Evolutionary conservation across 2,113 vertebrate genomes (phyloP), one percentile per base, ranked within the genome.

Genomic region (Silurus asotus): DNA sequence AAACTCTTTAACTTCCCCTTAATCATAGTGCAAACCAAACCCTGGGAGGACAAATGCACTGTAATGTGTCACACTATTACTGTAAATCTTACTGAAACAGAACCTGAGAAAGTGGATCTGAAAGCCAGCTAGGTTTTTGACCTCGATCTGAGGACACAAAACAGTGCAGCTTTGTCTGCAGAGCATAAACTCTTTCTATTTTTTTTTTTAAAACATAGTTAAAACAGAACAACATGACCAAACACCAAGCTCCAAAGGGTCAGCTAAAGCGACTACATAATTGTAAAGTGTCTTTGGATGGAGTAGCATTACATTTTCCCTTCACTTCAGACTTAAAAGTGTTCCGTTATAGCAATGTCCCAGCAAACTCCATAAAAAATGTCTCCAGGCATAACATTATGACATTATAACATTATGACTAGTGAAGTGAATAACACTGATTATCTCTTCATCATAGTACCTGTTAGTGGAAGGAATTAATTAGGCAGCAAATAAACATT

Each of bases 151-250:
- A 23, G 6, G 37, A 58, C 5, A 15, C 64, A 81, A 15, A 11
- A 62, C 79, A 64, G n/a, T 59, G 28, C 67, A 83, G 53, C 28
- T 72, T 23, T n/a, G 55, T 61, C 28, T 49, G 59, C 79, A 64
- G 25, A 61, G 55, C 53, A 23, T 7, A 37, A 69, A 28, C 15
- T 13, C 37, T 37, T 37, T 37, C 37, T 37, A 1, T 14, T 69
- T 67, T 20, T 19, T 48, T 20, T 19, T 72, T 72, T 48, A 19
- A 8, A 19, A n/a, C 23, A 53, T 14, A n/a, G 4, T 25, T 0
- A 76, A 55, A 23, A 14, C 23, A n/a, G 8, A 55, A 77, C 51
- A 9, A 17, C 25, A 15, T 11, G 10, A 55, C 55, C 25, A 55
- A 56, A 77, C 75, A 51, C 14, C 6, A 77, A 56, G 25, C 17